Conservation (phyloP, 2,888 invertebrate genomes). For the Andrena praecox region DNA sequence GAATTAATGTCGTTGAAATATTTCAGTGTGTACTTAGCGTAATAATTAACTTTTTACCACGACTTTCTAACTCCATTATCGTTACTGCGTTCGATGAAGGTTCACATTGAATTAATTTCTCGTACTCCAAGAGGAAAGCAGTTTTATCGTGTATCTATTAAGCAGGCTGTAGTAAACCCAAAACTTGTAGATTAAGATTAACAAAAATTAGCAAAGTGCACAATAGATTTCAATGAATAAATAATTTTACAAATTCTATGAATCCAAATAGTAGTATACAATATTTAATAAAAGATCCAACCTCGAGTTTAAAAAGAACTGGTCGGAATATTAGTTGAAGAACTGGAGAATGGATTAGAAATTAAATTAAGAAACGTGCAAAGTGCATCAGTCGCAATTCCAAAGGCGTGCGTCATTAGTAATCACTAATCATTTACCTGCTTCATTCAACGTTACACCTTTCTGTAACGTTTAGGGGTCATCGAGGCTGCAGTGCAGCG, state of each 20-base stretch:
- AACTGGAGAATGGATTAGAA: too few species aligned
- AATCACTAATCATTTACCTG: constrained; percentile 5
- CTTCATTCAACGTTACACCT: constrained; percentile 24
- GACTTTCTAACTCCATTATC: not conserved
- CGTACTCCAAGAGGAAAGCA: not conserved
- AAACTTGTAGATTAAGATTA: too few species aligned
- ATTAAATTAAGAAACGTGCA: not conserved
- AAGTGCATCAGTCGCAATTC: constrained; percentile 17
- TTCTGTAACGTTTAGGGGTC: constrained; percentile 74
- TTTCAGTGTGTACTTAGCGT: too few species aligned
- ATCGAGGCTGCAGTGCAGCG: constrained; percentile 74
- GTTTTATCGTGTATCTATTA: not conserved
- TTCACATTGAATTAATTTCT: constrained; percentile 1
- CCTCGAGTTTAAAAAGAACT: too few species aligned
- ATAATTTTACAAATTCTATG: too few species aligned
- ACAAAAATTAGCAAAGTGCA: too few species aligned
- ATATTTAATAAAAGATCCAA: too few species aligned
- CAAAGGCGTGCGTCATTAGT: not conserved
- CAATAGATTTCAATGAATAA: too few species aligned
- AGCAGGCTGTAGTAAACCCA: too few species aligned
- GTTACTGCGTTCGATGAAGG: not conserved
- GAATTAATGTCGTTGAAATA: not conserved
- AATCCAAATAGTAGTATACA: too few species aligned
- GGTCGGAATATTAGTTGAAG: not conserved
- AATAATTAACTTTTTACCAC: not conserved